These are phyloP conservation scores for Lithophane leautieri DNA, from an alignment of 2,888 invertebrate species.

Conservation along the genomic window DNA sequence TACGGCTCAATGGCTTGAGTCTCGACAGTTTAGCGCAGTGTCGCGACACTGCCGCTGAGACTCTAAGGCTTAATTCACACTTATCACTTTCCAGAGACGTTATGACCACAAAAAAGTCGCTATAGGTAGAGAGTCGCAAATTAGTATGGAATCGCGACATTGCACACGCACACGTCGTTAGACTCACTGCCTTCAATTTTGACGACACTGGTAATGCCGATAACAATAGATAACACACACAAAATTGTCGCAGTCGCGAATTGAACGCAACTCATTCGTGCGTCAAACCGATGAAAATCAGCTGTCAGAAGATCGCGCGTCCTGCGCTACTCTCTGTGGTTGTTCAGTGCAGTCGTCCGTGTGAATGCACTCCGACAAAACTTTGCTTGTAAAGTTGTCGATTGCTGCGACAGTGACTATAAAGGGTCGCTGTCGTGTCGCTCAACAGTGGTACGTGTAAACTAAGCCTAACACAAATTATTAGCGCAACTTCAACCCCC, in stretches of 20 bases:
- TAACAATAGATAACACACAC: not conserved
- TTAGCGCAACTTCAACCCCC: constrained; percentile 84
- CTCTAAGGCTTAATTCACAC: constrained; percentile 34
- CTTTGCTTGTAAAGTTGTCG: not conserved
- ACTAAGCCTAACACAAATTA: constrained; percentile 82
- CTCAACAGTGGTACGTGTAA: constrained; percentile 9
- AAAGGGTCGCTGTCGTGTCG: not conserved
- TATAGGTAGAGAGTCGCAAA: not conserved
- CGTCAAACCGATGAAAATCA: too few relatives aligned
- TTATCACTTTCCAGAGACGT: not conserved
- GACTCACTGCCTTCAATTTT: not conserved
- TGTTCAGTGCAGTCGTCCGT: not conserved
- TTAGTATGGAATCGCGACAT: not conserved
- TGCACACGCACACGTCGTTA: rapidly evolving
- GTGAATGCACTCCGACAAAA: not conserved
- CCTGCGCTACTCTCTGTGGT: not conserved
- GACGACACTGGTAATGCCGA: not conserved
- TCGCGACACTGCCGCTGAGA: constrained; percentile 55
- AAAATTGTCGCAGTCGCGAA: not conserved
- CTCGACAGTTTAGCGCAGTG: constrained; percentile 63
- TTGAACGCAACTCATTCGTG: not conserved
- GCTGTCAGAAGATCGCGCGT: too few relatives aligned
- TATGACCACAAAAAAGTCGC: not conserved
- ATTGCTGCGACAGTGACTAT: not conserved
- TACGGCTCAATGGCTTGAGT: constrained; percentile 78